phyloP scores from a whole-genome alignment of 2,797 vertebrate species.

The Pteronotus mesoamericanus region DNA sequence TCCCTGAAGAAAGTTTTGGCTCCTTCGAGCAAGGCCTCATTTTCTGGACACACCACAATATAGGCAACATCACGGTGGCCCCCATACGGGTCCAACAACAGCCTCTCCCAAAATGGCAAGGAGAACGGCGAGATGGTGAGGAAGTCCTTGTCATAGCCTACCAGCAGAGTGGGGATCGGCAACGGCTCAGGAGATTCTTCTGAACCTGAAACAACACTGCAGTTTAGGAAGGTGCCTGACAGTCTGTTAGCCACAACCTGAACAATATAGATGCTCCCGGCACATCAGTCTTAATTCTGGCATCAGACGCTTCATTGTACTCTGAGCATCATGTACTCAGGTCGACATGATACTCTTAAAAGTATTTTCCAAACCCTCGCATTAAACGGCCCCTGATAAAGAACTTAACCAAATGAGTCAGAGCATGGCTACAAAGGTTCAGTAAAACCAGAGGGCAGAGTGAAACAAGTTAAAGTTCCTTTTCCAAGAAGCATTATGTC shows the following conservation, averaged over 20 bases:
- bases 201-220: constrained; percentile 85
- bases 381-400: background rate
- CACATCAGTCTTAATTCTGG: background rate
- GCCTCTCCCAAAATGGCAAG: constrained; percentile 97
- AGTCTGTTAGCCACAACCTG: background rate
- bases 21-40: constrained; percentile 91
- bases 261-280: background rate
- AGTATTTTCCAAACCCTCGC: background rate
- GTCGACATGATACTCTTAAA: background rate
- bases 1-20: constrained; percentile 96
- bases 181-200: constrained; percentile 98
- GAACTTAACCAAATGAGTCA: background rate
- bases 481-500: constrained; percentile 6
- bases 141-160: constrained; percentile 96
- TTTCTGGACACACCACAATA: constrained; percentile 96
- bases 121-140: constrained; percentile 95
- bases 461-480: background rate
- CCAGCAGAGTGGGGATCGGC: constrained; percentile 93
- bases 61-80: constrained; percentile 95
- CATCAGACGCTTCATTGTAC: background rate
- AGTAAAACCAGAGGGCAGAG: constrained; percentile 14
- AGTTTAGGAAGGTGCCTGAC: background rate
- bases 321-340: too few species aligned
- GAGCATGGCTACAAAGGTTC: background rate
- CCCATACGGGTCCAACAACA: constrained; percentile 94